Evolutionary conservation across 2,113 vertebrate genomes (phyloP), one percentile per base, ranked within the genome.

Genomic region (Mobula birostris): DNA sequence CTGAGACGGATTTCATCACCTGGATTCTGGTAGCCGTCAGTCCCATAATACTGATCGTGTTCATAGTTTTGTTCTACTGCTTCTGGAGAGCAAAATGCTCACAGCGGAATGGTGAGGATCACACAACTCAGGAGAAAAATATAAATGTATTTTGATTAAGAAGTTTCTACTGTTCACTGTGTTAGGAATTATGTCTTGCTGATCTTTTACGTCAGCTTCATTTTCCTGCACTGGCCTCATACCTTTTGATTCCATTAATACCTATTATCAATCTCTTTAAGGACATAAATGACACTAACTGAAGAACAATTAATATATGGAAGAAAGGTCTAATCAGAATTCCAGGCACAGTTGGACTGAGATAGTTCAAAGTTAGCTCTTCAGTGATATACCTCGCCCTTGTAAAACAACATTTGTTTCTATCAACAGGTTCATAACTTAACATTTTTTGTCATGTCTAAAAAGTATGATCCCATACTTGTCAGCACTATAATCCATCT

Each of bases 1-100:
- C 66, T 36, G 11, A 74, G 91, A 15, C 8, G 36, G 29, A 93
- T 48, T 5, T 76, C 17, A 15, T 93, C 48, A 56, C 29, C 7
- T 93, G 91, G 91, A 27, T 93, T 40, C 68, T 93, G 91, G 91
- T 40, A 76, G 70, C 91, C 32, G 11, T 74, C 36, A 74, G 91
- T 76, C 91, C 91, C 36, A 56, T 17, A 6, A 56, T 93, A 9
- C 91, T 93, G 91, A 14, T 76, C 6, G 40, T 56, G 32, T 56
- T 93, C 21, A 19, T 93, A 56, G 32, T 2, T 93, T 17, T 29
- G 14, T 93, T 9, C 36, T 93, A n/a, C 68, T 76, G 70, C 24
- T 56, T 29, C 36, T 74, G 91, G 70, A 72, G 56, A 48, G 21
- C 5, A 1, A 72, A 93, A 32, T 74, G 72, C 68, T n/a, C 36